phyloP scores from a whole-genome alignment of 1,140 invertebrate species.

The Telenomus remus region DNA sequence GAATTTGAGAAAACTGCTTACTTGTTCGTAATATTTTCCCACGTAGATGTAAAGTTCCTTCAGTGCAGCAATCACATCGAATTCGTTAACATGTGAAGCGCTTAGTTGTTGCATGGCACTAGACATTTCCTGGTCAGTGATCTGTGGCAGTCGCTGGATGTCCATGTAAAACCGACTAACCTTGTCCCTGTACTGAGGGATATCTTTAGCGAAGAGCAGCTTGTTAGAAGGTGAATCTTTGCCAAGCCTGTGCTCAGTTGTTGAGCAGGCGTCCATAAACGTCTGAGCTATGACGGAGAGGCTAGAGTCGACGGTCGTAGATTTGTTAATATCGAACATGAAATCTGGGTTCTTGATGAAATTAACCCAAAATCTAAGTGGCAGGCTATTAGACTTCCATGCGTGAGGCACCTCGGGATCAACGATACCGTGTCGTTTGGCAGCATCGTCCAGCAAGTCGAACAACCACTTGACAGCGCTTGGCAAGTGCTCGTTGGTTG shows the following conservation, averaged over 20 bases:
- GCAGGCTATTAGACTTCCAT: slow-evolving; percentile 97
- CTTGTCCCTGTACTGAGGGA: slow-evolving; percentile 91
- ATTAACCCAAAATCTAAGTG: slow-evolving; percentile 96
- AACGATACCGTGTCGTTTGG: slow-evolving; percentile 86
- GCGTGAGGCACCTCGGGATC: slow-evolving; percentile 94
- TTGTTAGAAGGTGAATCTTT: slow-evolving; percentile 97
- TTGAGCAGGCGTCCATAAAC: slow-evolving; percentile 96
- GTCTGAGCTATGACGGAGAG: slow-evolving; percentile 96
- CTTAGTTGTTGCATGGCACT: slow-evolving; percentile 94
- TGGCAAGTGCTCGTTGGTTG: slow-evolving; percentile 91
- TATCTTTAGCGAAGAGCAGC: slow-evolving; percentile 94
- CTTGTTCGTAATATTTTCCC: slow-evolving; percentile 93
- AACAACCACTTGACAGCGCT: slow-evolving; percentile 97
- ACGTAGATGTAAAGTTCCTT: slow-evolving; percentile 97
- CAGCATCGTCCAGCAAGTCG: slow-evolving; percentile 94
- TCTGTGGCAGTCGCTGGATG: slow-evolving; percentile 88
- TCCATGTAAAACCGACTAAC: slow-evolving; percentile 91
- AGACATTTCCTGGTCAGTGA: slow-evolving; percentile 94
- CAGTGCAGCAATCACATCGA: slow-evolving; percentile 91
- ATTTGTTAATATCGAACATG: slow-evolving; percentile 97
- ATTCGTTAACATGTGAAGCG: slow-evolving; percentile 89
- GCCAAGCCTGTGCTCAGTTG: slow-evolving; percentile 89
- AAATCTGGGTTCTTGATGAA: slow-evolving; percentile 98
- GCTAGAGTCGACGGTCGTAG: slow-evolving; percentile 92
- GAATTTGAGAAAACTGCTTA: slow-evolving; percentile 77